Conservation (phyloP, 2,888 invertebrate genomes). For the Drosophila paracracens region DNA sequence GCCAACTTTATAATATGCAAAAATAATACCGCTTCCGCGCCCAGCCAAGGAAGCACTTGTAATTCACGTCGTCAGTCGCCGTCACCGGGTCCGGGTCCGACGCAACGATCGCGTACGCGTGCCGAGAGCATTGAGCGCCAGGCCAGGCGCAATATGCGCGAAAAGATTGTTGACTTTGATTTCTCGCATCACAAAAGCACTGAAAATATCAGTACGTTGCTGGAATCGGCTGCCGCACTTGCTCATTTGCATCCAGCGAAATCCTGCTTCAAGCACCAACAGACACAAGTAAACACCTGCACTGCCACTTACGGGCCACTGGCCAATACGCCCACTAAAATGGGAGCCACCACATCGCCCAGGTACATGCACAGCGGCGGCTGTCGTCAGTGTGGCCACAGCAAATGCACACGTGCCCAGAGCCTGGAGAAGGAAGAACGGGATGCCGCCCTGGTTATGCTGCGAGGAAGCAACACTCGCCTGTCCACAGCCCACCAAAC, state of each 20-base stretch:
- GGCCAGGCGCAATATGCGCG: constrained; percentile 77
- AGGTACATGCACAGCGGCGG: constrained; percentile 72
- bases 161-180: constrained; percentile 85
- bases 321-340: constrained; percentile 34
- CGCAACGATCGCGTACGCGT: constrained; percentile 73
- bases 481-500: constrained; percentile 48
- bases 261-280: constrained; percentile 84
- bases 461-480: constrained; percentile 61
- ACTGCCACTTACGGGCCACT: constrained; percentile 51
- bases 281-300: constrained; percentile 71
- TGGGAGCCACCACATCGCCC: constrained; percentile 61
- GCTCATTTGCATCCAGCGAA: constrained; percentile 77
- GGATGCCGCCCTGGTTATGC: constrained; percentile 49
- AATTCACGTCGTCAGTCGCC: constrained; percentile 82
- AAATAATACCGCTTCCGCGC: constrained; percentile 61
- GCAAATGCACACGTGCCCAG: constrained; percentile 83
- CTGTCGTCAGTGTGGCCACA: constrained; percentile 84
- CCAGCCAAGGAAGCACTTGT: constrained; percentile 49
- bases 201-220: constrained; percentile 79
- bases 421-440: constrained; percentile 82
- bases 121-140: constrained; percentile 84
- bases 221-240: constrained; percentile 61
- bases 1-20: constrained; percentile 79
- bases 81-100: constrained; percentile 62
- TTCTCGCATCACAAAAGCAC: constrained; percentile 85